Base-by-base conservation (phyloP, 2,797 vertebrate genomes). In the Manis crassicaudata region DNA sequence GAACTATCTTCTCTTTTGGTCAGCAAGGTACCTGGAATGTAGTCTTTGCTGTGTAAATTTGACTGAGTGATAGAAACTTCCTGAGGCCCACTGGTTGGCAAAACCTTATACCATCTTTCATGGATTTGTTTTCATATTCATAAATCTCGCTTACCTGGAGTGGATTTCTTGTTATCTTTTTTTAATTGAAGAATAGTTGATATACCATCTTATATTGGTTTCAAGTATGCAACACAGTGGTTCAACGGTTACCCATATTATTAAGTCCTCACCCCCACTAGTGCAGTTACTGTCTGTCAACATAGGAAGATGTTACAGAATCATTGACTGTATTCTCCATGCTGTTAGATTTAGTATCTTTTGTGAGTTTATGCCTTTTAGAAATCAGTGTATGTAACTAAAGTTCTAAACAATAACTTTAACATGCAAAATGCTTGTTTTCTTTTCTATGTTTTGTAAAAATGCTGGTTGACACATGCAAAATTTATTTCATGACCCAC, bases 401-500 rank as follows among this genome's bases (percentile, higher is more conserved):
- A 85, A 90, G 5, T 65, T 7, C 91, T 16, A 90, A 89, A 52
- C 13, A 75, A 46, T 83, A 56, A n/a, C 9, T 18, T 92, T 91
- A 86, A 56, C 27, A 7, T 50, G 18, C 20, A 81, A 87, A 94
- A 72, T 67, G 6, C 77, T 50, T 63, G 46, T 43, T 93, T 43
- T 52, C 16, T 62, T 60, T 88, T 65, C 14, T 82, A 58, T 80
- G 65, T 80, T 79, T 67, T 67, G 43, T 40, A 14, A n/a, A 56
- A 94, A 58, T 85, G 7, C 17, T 81, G 14, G 5, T 63, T 86
- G 18, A 68, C 37, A 58, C 29, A 13, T 52, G 6, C 16, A 80
- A 86, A 93, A 93, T 75, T 76, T 16, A 87, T 77, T 93, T 80
- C n/a, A 75, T 40, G 21, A 75, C 40, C 68, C 6, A 92, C 13